A percentile compares a stretch with the other conserved stretches of the same genome.
Evolutionary conservation across 1,140 invertebrate genomes (phyloP).

Genomic region (Brachionus plicatilis): DNA sequence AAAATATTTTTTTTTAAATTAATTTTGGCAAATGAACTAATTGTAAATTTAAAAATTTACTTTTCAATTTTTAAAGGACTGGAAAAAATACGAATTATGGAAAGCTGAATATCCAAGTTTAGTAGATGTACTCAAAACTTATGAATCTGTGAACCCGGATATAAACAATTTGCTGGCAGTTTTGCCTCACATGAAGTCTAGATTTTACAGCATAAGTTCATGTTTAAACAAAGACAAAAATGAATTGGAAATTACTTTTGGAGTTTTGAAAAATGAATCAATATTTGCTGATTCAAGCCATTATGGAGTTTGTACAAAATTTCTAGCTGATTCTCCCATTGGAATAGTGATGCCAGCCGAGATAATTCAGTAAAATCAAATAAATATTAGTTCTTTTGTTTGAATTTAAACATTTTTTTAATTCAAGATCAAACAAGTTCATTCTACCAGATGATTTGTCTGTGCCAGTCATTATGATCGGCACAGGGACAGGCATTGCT

Average conservation of each 20-base stretch:
- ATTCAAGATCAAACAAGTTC: constrained; percentile 44
- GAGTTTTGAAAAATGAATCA: constrained; percentile 77
- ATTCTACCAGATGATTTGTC: neutral
- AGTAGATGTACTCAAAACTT: constrained; percentile 87
- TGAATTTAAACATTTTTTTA: constrained; percentile 42
- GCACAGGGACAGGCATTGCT: constrained; percentile 21
- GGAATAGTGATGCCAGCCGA: constrained; percentile 59
- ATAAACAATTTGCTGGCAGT: constrained; percentile 75
- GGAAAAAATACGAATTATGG: constrained; percentile 72
- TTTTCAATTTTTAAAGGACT: neutral
- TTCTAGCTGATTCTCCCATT: constrained; percentile 59
- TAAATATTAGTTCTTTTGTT: too few relatives aligned
- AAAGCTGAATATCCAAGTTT: constrained; percentile 84
- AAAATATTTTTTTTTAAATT: too few relatives aligned
- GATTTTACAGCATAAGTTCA: constrained; percentile 90
- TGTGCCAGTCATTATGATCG: constrained; percentile 28
- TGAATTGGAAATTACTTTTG: constrained; percentile 79
- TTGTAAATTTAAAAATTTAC: too few relatives aligned
- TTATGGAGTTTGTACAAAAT: constrained; percentile 88
- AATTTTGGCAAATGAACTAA: too few relatives aligned
- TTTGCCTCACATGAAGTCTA: constrained; percentile 75
- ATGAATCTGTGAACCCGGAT: constrained; percentile 77
- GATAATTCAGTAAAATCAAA: constrained; percentile 69
- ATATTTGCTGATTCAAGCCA: constrained; percentile 65
- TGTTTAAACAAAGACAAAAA: constrained; percentile 65